These are phyloP conservation scores for Nesospiza acunhae DNA, from an alignment of 2,113 vertebrate species.

Conservation along the genomic window DNA sequence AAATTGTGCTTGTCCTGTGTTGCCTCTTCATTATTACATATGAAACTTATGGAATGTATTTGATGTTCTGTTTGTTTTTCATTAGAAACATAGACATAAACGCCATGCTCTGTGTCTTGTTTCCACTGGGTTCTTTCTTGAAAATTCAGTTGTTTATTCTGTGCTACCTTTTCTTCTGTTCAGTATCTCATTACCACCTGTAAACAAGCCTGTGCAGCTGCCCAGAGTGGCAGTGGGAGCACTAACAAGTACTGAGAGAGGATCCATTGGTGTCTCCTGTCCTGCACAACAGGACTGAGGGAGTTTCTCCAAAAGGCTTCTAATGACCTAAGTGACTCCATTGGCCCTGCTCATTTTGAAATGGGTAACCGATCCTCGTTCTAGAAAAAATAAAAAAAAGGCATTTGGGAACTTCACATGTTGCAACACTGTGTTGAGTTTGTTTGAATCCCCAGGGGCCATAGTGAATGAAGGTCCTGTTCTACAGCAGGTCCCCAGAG, in stretches of 20 bases:
- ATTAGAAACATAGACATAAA: not conserved
- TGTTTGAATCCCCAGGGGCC: not conserved
- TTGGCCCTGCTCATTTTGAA: not conserved
- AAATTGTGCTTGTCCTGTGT: not conserved
- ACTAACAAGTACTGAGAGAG: no score
- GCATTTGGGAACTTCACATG: not conserved
- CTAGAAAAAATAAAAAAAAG: not conserved
- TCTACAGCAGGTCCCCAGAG: not conserved
- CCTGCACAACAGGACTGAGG: accelerated
- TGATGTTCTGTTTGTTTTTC: not conserved
- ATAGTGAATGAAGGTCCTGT: not conserved
- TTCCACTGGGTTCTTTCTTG: not conserved
- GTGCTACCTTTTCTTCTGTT: not conserved
- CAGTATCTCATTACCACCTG: not conserved
- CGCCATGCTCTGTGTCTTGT: not conserved
- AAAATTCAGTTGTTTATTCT: not conserved
- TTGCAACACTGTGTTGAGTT: not conserved
- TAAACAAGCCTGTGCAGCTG: not conserved
- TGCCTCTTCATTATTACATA: not conserved
- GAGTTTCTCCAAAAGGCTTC: not conserved
- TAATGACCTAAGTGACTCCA: not conserved
- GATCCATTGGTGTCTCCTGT: not conserved
- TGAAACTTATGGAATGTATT: not conserved
- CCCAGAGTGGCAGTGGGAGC: not conserved
- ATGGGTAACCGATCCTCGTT: not conserved